A percentile compares a stretch with the other conserved stretches of the same genome.
phyloP scores from a whole-genome alignment of 1,140 invertebrate genomes.

The Phymastichus coffea region DNA sequence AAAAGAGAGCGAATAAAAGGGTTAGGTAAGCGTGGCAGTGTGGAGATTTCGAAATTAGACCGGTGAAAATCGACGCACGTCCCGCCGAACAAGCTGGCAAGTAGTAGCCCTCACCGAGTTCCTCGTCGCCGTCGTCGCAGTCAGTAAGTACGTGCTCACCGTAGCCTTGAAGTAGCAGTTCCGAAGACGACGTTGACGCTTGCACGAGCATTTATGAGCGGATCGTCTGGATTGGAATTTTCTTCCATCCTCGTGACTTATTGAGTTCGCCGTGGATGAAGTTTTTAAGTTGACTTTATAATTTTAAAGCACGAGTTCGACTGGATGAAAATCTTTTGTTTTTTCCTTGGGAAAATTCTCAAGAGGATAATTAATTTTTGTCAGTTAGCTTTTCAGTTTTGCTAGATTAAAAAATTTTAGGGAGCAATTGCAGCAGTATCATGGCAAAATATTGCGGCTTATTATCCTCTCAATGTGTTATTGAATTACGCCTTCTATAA shows the following conservation, averaged over 20 bases:
- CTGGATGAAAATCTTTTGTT: too few relatives aligned
- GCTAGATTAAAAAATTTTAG: too few relatives aligned
- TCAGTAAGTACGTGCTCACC: constrained; percentile 9
- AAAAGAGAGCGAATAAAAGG: too few relatives aligned
- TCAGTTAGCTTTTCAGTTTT: too few relatives aligned
- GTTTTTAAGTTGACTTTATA: not conserved
- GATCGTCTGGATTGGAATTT: not conserved
- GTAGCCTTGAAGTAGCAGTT: constrained; percentile 8
- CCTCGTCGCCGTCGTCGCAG: constrained; percentile 19
- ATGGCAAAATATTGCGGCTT: too few relatives aligned
- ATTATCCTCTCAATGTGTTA: too few relatives aligned
- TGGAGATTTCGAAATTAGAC: too few relatives aligned
- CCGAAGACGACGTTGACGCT: not conserved
- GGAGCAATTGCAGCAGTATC: too few relatives aligned
- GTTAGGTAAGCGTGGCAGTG: too few relatives aligned
- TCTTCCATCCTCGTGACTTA: not conserved
- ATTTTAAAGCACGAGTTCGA: not conserved
- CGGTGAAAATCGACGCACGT: constrained; percentile 38
- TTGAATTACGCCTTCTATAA: too few relatives aligned
- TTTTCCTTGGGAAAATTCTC: too few relatives aligned
- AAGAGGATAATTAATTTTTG: too few relatives aligned
- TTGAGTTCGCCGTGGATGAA: not conserved
- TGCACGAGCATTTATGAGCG: not conserved
- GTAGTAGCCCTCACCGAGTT: constrained; percentile 14
- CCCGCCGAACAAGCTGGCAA: constrained; percentile 36